These are phyloP conservation scores for Prionchulus punctatus DNA, from an alignment of 2,888 invertebrate genomes.

Conservation along the genomic window DNA sequence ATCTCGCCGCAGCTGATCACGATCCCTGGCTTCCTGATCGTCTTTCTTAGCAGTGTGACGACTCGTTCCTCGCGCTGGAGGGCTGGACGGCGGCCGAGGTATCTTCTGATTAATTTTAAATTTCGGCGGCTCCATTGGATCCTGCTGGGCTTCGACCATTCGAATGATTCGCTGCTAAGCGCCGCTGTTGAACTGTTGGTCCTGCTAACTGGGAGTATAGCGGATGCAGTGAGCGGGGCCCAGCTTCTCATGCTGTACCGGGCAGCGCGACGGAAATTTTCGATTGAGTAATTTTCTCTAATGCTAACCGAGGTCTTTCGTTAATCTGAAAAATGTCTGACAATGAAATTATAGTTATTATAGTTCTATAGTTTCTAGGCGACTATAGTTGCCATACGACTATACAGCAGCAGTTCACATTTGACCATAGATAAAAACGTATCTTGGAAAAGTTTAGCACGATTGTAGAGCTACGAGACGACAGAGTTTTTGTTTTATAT, in stretches of 20 bases:
- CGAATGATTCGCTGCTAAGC: slow-evolving; percentile 93
- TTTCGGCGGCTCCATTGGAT: slow-evolving; percentile 96
- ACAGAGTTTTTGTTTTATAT: no score
- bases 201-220: slow-evolving; percentile 95
- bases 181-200: slow-evolving; percentile 78
- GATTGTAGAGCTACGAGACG: no score
- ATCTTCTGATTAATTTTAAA: slow-evolving; percentile 97
- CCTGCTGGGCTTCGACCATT: slow-evolving; percentile 77
- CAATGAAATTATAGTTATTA: no score
- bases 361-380: no score
- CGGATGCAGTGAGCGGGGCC: slow-evolving; percentile 89
- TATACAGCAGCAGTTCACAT: no score
- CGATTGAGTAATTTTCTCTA: slow-evolving; percentile 65
- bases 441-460: no score
- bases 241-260: slow-evolving; percentile 73
- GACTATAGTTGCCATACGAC: no score
- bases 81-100: slow-evolving; percentile 91
- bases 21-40: slow-evolving; percentile 2
- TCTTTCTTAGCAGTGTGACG: slow-evolving; percentile 34
- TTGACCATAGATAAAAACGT: no score
- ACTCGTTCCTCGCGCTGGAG: slow-evolving; percentile 92
- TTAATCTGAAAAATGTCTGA: slow-evolving; percentile 49
- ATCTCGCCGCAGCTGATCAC: slow-evolving; percentile 17
- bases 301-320: slow-evolving; percentile 66
- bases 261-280: slow-evolving; percentile 77